A percentile compares a stretch with the other conserved stretches of the same genome.
phyloP scores from a whole-genome alignment of 2,888 invertebrate genomes.

The Lepidocyrtoides sp. region DNA sequence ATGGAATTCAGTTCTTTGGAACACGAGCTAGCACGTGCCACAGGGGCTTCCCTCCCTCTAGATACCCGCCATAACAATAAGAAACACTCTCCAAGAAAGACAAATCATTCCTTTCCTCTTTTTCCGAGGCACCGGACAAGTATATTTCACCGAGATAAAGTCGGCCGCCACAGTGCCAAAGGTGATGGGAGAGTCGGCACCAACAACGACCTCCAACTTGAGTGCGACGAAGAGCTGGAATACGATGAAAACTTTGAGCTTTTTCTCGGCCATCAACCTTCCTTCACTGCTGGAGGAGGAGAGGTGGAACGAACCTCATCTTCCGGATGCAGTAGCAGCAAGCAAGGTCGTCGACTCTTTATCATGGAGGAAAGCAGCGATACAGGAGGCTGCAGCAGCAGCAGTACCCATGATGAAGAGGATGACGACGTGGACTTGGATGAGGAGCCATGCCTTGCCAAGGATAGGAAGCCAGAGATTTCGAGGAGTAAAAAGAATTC shows the following conservation, averaged over 20 bases:
- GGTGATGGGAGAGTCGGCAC: constrained; percentile 28
- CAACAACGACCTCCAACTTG: constrained; percentile 65
- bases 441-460: constrained; percentile 82
- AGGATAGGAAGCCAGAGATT: constrained; percentile 82
- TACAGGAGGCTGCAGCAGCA: constrained; percentile 50
- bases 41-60: constrained; percentile 75
- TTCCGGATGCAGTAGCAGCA: constrained; percentile 6
- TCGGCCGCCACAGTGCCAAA: constrained; percentile 6
- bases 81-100: constrained; percentile 37
- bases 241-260: constrained; percentile 82
- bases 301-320: constrained; percentile 17
- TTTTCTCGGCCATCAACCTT: constrained; percentile 78
- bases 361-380: constrained; percentile 67
- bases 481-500: constrained; percentile 77
- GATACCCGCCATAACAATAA: constrained; percentile 71
- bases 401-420: constrained; percentile 72
- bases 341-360: constrained; percentile 60
- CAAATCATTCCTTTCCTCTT: constrained; percentile 75
- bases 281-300: background rate
- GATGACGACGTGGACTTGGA: constrained; percentile 76
- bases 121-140: constrained; percentile 78
- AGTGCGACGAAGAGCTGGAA: constrained; percentile 78
- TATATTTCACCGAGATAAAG: constrained; percentile 75
- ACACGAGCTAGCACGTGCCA: constrained; percentile 83
- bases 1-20: constrained; percentile 82